phyloP scores from a whole-genome alignment of 2,113 vertebrate species.

The Rhodinocichla rosea region DNA sequence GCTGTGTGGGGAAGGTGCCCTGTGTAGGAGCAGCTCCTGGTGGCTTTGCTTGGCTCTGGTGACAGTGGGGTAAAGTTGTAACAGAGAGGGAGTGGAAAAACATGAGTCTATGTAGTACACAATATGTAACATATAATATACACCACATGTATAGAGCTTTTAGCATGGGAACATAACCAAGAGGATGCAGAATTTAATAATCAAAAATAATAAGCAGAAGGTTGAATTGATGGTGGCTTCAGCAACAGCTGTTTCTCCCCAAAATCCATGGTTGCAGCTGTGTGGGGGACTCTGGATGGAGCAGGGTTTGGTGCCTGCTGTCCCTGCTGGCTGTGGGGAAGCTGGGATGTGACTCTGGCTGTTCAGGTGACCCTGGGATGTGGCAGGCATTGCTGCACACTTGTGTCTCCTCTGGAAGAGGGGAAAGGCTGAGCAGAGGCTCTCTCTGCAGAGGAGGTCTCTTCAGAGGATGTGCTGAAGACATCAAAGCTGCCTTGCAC shows the following conservation, averaged over 20 bases:
- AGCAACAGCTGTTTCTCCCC: accelerated
- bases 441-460: not conserved
- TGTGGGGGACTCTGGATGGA: not conserved
- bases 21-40: not conserved
- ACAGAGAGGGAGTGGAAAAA: not conserved
- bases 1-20: not conserved
- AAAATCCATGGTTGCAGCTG: accelerated
- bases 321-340: accelerated
- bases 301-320: not conserved
- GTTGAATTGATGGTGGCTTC: not conserved
- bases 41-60: not conserved
- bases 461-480: not conserved
- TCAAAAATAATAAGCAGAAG: not conserved
- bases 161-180: not conserved
- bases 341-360: not conserved
- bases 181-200: not conserved
- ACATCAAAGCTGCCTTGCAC: not conserved
- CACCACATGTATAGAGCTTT: not conserved
- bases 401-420: not conserved
- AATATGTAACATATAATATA: not conserved
- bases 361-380: accelerated
- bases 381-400: accelerated
- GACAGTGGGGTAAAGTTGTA: not conserved
- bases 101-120: not conserved
- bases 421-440: not conserved